Conservation (phyloP, 2,797 vertebrate species). For the Chloroceryle inda region DNA sequence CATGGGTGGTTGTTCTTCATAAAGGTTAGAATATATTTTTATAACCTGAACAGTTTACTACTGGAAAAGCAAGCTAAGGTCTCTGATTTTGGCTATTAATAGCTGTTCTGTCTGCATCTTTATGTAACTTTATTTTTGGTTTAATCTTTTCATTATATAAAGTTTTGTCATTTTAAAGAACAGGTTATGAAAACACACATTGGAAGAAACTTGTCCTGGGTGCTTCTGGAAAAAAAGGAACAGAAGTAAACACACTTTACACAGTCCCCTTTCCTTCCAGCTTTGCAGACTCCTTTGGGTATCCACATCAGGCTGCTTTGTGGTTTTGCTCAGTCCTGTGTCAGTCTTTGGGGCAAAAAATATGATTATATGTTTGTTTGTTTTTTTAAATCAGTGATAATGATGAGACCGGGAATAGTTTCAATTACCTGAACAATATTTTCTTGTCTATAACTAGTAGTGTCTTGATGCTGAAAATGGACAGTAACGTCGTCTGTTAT, state of each 20-base stretch:
- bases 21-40: not conserved
- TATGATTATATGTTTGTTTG: no score
- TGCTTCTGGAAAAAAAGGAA: not conserved
- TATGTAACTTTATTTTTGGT: slow-evolving; percentile 58
- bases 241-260: not conserved
- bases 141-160: slow-evolving; percentile 39
- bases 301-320: no score
- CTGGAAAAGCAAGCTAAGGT: not conserved
- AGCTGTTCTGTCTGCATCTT: slow-evolving; percentile 47
- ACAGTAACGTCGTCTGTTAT: not conserved
- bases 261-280: no score
- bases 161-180: slow-evolving; percentile 33
- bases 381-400: no score
- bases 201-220: not conserved
- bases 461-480: not conserved
- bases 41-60: not conserved
- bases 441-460: not conserved
- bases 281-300: no score
- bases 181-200: slow-evolving; percentile 14
- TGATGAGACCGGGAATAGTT: not conserved
- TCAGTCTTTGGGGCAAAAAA: no score
- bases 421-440: not conserved
- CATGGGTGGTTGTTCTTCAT: not conserved
- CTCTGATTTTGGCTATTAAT: slow-evolving; percentile 45
- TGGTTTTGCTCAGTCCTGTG: no score